A percentile compares a stretch with the other conserved stretches of the same genome.
Evolutionary conservation across 2,888 invertebrate species (phyloP).

Genomic region (Lasioglossum malachurum): DNA sequence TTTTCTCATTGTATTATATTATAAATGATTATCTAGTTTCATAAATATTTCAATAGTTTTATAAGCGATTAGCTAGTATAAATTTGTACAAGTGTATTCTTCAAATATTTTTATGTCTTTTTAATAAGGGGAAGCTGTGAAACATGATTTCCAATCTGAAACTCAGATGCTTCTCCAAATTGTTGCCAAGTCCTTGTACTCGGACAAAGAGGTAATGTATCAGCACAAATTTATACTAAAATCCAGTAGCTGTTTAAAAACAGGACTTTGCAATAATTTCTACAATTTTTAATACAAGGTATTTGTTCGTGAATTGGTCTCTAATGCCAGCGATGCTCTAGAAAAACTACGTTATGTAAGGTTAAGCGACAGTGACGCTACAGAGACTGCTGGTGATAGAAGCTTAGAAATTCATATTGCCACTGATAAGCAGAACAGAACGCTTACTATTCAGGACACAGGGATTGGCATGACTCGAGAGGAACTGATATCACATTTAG

Average conservation of each 20-base stretch:
- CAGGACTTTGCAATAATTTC: not conserved
- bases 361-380: constrained; percentile 85
- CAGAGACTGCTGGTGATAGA: constrained; percentile 87
- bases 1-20: not conserved
- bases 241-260: not conserved
- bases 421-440: constrained; percentile 94
- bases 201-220: constrained; percentile 95
- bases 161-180: constrained; percentile 98
- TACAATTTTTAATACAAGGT: constrained; percentile 87
- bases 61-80: not conserved
- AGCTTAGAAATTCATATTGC: constrained; percentile 94
- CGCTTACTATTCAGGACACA: constrained; percentile 95
- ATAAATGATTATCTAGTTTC: not conserved
- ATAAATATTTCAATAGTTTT: not conserved
- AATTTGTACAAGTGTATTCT: not conserved
- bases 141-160: constrained; percentile 98
- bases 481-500: constrained; percentile 95
- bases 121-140: constrained; percentile 87
- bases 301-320: constrained; percentile 97
- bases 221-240: not conserved
- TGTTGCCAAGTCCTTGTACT: constrained; percentile 98
- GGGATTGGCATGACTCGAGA: constrained; percentile 98
- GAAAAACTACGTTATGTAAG: constrained; percentile 96
- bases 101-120: not conserved
- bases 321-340: constrained; percentile 98